phyloP scores from a whole-genome alignment of 2,888 invertebrate species.

The Perizoma affinitatum region DNA sequence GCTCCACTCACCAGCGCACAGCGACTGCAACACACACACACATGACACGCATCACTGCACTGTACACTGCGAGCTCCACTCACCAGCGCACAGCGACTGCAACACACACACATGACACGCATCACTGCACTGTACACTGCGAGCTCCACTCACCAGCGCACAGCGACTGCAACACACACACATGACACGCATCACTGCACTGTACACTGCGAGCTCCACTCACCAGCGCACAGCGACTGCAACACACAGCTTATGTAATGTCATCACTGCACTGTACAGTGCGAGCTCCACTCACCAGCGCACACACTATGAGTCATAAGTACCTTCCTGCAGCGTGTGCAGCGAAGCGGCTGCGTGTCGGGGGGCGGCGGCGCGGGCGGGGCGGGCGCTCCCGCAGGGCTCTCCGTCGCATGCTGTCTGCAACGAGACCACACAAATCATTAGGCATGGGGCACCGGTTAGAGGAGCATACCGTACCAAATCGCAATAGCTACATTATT shows the following conservation, averaged over 20 bases:
- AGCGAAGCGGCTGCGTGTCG: conserved; percentile 53
- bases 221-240: conserved; percentile 50
- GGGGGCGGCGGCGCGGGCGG: conserved; percentile 60
- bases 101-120: no score
- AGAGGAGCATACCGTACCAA: no score
- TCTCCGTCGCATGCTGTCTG: conserved; percentile 57
- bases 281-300: conserved; percentile 57
- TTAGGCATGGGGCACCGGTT: no score
- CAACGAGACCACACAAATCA: conserved; percentile 2
- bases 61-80: no score
- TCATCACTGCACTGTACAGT: conserved; percentile 71
- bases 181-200: conserved; percentile 56
- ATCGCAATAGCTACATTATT: no score
- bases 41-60: no score
- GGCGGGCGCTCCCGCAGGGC: conserved; percentile 30
- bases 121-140: conserved; percentile 71
- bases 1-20: no score
- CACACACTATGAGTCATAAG: conserved; percentile 46
- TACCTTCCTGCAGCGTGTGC: conserved; percentile 68
- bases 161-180: conserved; percentile 47
- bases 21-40: no score
- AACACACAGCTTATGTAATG: no score
- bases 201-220: conserved; percentile 69
- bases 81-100: no score
- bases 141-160: conserved; percentile 53